Evolutionary conservation across 37 sponge, comb jelly and placozoan species (phyloP).

Genomic region (Ephydatia muelleri): DNA sequence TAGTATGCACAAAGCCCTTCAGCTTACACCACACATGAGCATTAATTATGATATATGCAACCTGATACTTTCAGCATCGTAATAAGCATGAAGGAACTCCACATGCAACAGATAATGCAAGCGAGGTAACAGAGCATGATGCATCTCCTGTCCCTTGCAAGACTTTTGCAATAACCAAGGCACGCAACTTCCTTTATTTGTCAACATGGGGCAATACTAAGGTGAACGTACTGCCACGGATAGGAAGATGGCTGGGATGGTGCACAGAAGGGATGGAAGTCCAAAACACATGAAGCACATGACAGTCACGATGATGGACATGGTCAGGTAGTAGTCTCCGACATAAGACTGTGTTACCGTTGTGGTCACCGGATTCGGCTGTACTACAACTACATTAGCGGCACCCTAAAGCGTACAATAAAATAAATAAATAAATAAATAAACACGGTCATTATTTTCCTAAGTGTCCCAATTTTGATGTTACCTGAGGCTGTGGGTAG

Average conservation of each 20-base stretch:
- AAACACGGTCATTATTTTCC: background rate
- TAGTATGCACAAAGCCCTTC: too few relatives aligned
- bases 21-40: too few relatives aligned
- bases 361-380: background rate
- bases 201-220: too few relatives aligned
- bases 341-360: background rate
- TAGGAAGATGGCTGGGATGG: background rate
- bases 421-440: background rate
- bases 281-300: background rate
- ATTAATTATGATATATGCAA: too few relatives aligned
- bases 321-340: background rate
- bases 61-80: too few relatives aligned
- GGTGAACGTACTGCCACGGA: background rate
- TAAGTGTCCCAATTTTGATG: too few relatives aligned
- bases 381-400: constrained; percentile 25
- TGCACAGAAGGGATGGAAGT: background rate
- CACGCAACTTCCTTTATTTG: too few relatives aligned
- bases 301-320: background rate
- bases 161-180: too few relatives aligned
- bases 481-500: background rate
- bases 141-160: too few relatives aligned
- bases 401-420: background rate
- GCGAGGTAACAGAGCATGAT: too few relatives aligned
- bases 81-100: too few relatives aligned
- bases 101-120: too few relatives aligned